Percentiles rank a stretch among this genome's conserved stretches.
These are phyloP conservation scores for Aspidapion aeneum DNA, from an alignment of 2,888 invertebrate genomes.

Conservation along the genomic window DNA sequence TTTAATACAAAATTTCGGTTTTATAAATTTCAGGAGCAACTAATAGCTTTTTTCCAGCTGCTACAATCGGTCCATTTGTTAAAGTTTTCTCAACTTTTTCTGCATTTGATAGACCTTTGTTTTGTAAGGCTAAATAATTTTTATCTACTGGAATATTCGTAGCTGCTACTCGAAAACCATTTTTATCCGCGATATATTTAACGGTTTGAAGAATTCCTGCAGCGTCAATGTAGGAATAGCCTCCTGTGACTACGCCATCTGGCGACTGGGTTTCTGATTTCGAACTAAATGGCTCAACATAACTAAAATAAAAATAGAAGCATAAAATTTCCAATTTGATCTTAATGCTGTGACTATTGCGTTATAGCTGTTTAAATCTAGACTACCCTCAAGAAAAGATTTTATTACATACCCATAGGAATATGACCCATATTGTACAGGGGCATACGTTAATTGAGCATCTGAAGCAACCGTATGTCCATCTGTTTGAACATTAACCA, in stretches of 20 bases:
- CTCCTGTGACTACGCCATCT: conserved; percentile 61
- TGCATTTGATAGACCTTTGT: background rate
- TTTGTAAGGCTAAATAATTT: conserved; percentile 16
- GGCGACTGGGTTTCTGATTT: conserved; percentile 59
- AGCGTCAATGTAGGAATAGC: conserved; percentile 67
- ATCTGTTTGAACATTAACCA: conserved; percentile 25
- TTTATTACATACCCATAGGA: conserved; percentile 60
- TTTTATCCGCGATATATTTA: conserved; percentile 59
- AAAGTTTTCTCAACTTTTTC: background rate
- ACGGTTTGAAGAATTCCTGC: conserved; percentile 62
- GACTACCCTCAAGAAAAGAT: too few species aligned
- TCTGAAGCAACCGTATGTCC: conserved; percentile 28
- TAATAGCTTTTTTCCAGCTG: conserved; percentile 16
- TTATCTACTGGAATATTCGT: conserved; percentile 55
- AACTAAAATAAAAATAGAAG: conserved; percentile 10
- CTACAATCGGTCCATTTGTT: conserved; percentile 10
- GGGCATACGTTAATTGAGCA: conserved; percentile 31
- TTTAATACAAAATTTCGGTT: conserved; percentile 28
- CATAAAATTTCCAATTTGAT: background rate
- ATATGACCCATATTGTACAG: conserved; percentile 52
- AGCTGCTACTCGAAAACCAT: conserved; percentile 62
- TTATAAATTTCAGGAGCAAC: conserved; percentile 25
- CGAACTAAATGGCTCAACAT: conserved; percentile 55
- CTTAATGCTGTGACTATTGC: too few species aligned
- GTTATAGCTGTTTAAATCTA: too few species aligned